Conservation (phyloP, 2,888 invertebrate genomes). For the Drosophila nr. perissopoda region DNA sequence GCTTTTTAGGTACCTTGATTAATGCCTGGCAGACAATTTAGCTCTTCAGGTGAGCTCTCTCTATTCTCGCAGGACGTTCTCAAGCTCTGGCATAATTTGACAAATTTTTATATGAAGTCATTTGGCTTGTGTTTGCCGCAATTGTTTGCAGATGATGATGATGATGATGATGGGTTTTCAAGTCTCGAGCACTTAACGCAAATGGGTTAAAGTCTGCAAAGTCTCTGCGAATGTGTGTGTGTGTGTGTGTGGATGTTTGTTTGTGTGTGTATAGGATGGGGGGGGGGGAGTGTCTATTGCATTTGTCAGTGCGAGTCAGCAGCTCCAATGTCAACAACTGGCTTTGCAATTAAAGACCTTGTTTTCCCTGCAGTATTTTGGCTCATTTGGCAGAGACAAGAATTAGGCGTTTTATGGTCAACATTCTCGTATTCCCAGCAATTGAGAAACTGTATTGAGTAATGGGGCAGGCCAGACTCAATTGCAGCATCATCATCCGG, state of each 20-base stretch:
- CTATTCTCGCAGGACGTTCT: conserved; percentile 6
- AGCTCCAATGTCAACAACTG: conserved; percentile 34
- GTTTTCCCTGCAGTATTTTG: conserved; percentile 42
- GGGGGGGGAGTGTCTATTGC: not conserved
- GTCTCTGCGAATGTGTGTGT: not conserved
- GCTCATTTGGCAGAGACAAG: conserved; percentile 66
- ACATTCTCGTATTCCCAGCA: conserved; percentile 45
- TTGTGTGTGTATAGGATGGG: too few relatives aligned
- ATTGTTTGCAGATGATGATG: conserved; percentile 25
- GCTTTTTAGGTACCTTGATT: conserved; percentile 53
- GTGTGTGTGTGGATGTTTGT: not conserved
- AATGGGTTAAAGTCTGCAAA: conserved; percentile 62
- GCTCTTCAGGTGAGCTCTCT: conserved; percentile 28
- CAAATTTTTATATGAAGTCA: conserved; percentile 61
- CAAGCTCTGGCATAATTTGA: conserved; percentile 55
- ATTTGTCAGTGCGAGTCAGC: conserved; percentile 41
- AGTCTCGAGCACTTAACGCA: conserved; percentile 33
- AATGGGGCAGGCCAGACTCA: conserved; percentile 37
- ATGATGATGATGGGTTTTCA: conserved; percentile 25
- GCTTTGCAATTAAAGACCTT: conserved; percentile 59
- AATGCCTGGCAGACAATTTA: conserved; percentile 65
- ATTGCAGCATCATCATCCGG: conserved; percentile 27
- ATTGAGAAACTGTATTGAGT: conserved; percentile 67
- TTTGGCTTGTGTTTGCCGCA: conserved; percentile 31
- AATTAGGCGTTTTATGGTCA: conserved; percentile 77